Evolutionary conservation across 2,888 invertebrate genomes (phyloP), one percentile per base, ranked within the genome.

Genomic region (Labia minor): DNA sequence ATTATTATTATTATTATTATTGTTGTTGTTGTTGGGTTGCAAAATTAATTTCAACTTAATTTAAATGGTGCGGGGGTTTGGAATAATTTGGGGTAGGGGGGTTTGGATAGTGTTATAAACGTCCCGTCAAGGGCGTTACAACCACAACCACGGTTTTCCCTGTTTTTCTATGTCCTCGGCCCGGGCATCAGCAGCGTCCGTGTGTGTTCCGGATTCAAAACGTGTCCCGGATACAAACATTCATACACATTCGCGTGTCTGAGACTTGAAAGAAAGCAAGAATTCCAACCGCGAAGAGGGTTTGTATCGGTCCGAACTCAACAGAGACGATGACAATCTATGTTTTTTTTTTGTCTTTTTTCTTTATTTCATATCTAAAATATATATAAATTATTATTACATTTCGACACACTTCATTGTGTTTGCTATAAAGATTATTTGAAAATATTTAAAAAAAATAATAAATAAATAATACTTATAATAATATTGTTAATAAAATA

Each of bases 81-180:
- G 4, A 16, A n/a, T n/a, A n/a, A 6, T 33, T 33, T 49, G 14
- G 49, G 49, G 49, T 49, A n/a, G 49, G 49, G 49, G 49, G 49
- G 49, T 14, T 49, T 49, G 3, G 49, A 14, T 14, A 49, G 65
- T 16, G 19, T 37, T 49, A 3, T 20, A n/a, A n/a, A 37, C 37
- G 37, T 18, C 37, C 65, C 14, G 8, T n/a, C n/a, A 8, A 19
- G 33, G 37, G 65, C 65, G 65, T 49, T 49, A 20, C 63, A 68
- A 68, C 67, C 67, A 66, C 67, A 69, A 65, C 49, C 37, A 26
- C 33, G 65, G 69, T 69, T 69, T 68, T 68, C 67, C 68, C 68
- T 68, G 68, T 68, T 68, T 63, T 68, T 66, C 66, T 65, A 68
- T 66, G 68, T 66, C 66, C 49, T 33, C 67, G 63, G 63, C 63